Conservation (phyloP, 2,888 invertebrate genomes). For the Eristalis intricaria region DNA sequence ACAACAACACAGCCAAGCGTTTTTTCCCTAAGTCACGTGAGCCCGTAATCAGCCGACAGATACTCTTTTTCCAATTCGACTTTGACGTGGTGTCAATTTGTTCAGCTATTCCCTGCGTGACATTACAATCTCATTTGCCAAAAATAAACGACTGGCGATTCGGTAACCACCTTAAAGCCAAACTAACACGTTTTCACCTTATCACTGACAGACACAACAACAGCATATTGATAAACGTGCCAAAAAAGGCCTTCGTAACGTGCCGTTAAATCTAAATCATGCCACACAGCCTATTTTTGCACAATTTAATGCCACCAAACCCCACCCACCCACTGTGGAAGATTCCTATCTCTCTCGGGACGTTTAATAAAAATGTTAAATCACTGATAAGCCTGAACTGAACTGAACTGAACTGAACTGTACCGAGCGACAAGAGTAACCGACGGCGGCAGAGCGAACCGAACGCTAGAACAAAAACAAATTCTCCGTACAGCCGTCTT, state of each 20-base stretch:
- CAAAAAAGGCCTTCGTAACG: conserved; percentile 20
- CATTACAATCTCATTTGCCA: neutral
- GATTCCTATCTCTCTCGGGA: conserved; percentile 32
- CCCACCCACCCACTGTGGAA: conserved; percentile 26
- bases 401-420: neutral
- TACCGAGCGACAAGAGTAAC: conserved; percentile 9
- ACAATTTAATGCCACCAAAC: conserved; percentile 3
- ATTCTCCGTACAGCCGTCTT: conserved; percentile 14
- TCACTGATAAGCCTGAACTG: conserved; percentile 32
- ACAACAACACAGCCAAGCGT: neutral
- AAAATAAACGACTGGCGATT: neutral
- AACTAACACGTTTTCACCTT: conserved; percentile 21
- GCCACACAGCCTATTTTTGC: conserved; percentile 22
- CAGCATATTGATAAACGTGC: conserved; percentile 33
- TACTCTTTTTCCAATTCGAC: conserved; percentile 1
- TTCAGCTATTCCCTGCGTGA: conserved; percentile 10
- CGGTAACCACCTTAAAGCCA: neutral
- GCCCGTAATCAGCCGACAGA: neutral
- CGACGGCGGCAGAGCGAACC: neutral
- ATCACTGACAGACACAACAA: conserved; percentile 43
- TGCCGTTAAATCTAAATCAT: conserved; percentile 42
- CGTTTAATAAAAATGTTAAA: conserved; percentile 50
- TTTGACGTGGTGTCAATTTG: conserved; percentile 16
- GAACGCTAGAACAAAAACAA: conserved; percentile 41
- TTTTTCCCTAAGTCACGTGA: conserved; percentile 13